A percentile compares a stretch with the other conserved stretches of the same genome.
Conservation (phyloP, 2,888 invertebrate species). For the Himalopsyche tibetana region DNA sequence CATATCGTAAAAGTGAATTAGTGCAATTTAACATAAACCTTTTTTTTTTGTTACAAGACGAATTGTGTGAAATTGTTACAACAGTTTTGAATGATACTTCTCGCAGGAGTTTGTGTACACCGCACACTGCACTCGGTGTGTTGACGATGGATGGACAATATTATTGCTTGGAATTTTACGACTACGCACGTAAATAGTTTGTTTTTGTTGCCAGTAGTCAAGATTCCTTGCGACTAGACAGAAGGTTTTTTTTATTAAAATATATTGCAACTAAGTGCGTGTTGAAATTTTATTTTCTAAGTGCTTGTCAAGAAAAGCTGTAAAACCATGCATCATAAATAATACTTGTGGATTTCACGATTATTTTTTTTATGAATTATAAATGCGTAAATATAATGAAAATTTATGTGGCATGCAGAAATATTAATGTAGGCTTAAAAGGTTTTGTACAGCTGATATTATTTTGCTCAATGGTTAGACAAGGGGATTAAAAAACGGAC, state of each 20-base stretch:
- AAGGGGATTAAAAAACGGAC: no score
- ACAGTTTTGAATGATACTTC: not conserved
- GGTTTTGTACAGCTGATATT: no score
- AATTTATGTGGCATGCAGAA: no score
- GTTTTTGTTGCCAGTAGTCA: not conserved
- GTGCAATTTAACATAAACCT: no score
- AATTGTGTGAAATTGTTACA: not conserved
- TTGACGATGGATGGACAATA: not conserved
- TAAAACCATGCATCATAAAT: not conserved
- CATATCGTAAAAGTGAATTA: no score
- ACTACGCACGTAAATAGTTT: not conserved
- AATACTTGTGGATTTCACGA: not conserved
- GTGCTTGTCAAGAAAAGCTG: not conserved
- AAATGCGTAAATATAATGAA: no score
- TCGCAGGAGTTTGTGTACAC: not conserved
- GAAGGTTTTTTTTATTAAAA: not conserved
- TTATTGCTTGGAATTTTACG: constrained; percentile 30
- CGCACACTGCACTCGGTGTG: not conserved
- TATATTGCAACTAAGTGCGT: not conserved
- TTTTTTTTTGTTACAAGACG: no score
- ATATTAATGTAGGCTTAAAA: no score
- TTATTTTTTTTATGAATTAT: no score
- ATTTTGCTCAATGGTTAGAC: no score
- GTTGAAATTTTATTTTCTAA: not conserved
- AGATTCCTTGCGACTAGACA: not conserved